Base-by-base conservation (phyloP, 2,113 vertebrate species). In the Anarhynchus alexandrinus region DNA sequence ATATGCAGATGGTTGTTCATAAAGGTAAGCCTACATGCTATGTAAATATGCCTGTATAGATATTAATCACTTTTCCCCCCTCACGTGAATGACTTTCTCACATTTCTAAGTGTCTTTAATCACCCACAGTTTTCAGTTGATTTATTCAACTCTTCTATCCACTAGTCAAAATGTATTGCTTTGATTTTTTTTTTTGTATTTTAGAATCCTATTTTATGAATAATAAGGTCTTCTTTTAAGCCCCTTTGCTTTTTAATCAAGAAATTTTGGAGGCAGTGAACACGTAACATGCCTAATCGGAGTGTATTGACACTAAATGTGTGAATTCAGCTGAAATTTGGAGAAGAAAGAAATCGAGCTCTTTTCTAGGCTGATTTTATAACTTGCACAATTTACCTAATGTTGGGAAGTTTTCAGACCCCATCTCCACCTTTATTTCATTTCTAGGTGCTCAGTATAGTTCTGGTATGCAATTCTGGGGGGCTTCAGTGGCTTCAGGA, bases 251-350 rank as follows among this genome's bases (percentile, higher is more conserved):
- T 73, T 72, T 83, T 82, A 76, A 43, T 61, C 21, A 74, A 52
- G 59, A 47, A 18, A 30, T 80, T 70, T 64, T 62, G 36, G 67
- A 76, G 79, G 32, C 27, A 32, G 17, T 65, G 36, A 70, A 49
- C 16, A 34, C 4, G 5, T 45, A 52, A 57, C 4, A 17, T 74
- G 34, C 14, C 15, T 64, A 3, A 25, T 71, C 0, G 1, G 21
- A 73, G 11, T 64, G 21, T 36, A 52, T 36, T 2, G 3, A 34
- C 20, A 8, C 18, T 73, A 64, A 72, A 78, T 62, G 7, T 51
- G 3, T 66, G 64, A 82, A 17, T 69, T 81, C 27, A 49, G 30
- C 15, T 82, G 59, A 82, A 72, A 64, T 70, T 65, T 55, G 34
- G 19, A 73, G 42, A 73, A 87, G 20, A 79, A 88, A 71, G 25